Evolutionary conservation across 2,113 vertebrate genomes (phyloP), one percentile per base, ranked within the genome.

Genomic region (Engystomops pustulosus): DNA sequence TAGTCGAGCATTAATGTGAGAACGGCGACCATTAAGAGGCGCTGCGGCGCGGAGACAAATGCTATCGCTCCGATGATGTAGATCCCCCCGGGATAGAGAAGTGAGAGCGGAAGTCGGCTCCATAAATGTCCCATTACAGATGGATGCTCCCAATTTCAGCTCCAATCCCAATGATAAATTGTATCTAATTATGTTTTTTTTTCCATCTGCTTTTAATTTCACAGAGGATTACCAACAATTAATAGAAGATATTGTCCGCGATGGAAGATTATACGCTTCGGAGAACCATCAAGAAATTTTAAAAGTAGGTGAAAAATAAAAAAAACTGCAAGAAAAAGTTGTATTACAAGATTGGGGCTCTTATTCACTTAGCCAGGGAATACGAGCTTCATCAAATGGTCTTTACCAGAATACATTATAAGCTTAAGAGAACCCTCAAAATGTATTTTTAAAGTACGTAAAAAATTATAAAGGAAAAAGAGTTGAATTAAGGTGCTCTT

Each of bases 241-340:
- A 68, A 97, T 98, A 89, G 97, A 97, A 88, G 97, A 98, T 69
- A 98, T 98, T 36, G 97, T 97, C 67, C 91, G 97, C 6, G 97
- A 98, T 0, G 97, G 97, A 4, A 90, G 97, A 55, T 92, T 98
- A 76, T 98, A 98, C 0, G 97, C 97, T 86, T 98, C 96, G 0
- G 97, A 98, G 91, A 97, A 97, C 83, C 97, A 98, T 89, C 97
- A 98, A 89, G 97, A 97, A 85, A 98, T 98, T 83, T 86, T 98
- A 86, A 98, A 98, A 92, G 97, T 96, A 87, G 44, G 88, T 89
- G 80, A 38, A 15, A 10, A 58, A 6, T 17, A 62, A 62, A 23
- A 23, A 18, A 0, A 3, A 18, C 6, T 3, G 9, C 10, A 2
- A 4, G 15, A 3, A 55, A 55, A 55, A 55, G 4, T 2, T 23